These are phyloP conservation scores for Catamblyrhynchus diadema DNA, from an alignment of 2,797 vertebrate species.

Conservation along the genomic window DNA sequence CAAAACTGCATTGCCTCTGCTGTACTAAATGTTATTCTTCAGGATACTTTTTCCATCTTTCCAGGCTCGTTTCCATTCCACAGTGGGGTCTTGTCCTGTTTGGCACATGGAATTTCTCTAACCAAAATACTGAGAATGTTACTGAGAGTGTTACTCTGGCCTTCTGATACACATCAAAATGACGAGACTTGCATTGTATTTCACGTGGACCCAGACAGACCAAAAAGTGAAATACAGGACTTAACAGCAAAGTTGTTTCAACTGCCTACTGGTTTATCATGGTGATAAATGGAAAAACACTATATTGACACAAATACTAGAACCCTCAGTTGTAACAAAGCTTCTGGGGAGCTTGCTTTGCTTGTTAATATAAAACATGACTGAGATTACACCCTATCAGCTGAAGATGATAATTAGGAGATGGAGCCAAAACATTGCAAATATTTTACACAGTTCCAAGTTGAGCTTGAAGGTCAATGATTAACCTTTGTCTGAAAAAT, in stretches of 20 bases:
- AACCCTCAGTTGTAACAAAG: background rate
- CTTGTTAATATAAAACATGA: background rate
- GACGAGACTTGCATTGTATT: background rate
- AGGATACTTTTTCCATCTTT: background rate
- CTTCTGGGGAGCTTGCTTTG: background rate
- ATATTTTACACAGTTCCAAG: background rate
- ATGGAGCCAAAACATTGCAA: constrained; percentile 12
- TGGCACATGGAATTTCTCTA: background rate
- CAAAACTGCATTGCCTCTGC: background rate
- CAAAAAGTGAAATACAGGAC: background rate
- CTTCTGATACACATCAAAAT: background rate
- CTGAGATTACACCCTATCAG: background rate
- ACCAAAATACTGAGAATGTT: background rate
- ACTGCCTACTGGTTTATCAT: background rate
- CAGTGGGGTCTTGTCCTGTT: background rate
- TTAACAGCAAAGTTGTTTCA: background rate
- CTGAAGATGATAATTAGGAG: background rate
- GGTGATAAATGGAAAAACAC: background rate
- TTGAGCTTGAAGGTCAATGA: constrained; percentile 10
- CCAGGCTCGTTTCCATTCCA: background rate
- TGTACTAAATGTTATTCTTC: background rate
- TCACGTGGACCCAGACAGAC: background rate
- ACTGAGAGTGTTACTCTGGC: background rate
- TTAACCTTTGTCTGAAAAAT: constrained; percentile 11
- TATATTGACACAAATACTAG: background rate